Evolutionary conservation across 2,113 vertebrate genomes (phyloP).

Genomic region (Bombycilla garrulus): DNA sequence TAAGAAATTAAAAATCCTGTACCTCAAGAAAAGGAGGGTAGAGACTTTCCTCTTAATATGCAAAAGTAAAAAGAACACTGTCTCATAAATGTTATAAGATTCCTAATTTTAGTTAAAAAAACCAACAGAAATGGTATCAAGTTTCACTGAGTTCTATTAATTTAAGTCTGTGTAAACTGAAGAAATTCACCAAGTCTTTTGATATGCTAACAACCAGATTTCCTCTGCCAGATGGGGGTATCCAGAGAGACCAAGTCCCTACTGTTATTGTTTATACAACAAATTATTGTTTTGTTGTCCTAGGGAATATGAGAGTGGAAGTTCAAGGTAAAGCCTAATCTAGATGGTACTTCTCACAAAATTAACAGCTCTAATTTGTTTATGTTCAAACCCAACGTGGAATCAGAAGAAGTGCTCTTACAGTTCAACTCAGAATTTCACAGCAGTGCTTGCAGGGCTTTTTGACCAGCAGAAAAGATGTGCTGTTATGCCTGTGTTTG

Average conservation of each 20-base stretch:
- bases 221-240: constrained; percentile 58
- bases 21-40: neutral
- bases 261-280: constrained; percentile 69
- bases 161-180: constrained; percentile 20
- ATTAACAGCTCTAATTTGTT: constrained; percentile 50
- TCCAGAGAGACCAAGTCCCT: constrained; percentile 56
- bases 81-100: neutral
- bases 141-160: constrained; percentile 44
- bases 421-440: neutral
- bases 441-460: neutral
- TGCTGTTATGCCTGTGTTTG: neutral
- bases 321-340: constrained; percentile 56
- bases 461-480: neutral
- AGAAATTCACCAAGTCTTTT: constrained; percentile 26
- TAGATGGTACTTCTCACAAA: constrained; percentile 53
- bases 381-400: neutral
- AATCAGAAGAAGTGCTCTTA: neutral
- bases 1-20: neutral
- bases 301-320: constrained; percentile 50
- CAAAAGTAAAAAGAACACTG: neutral
- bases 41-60: neutral
- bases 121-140: neutral
- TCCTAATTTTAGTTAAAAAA: neutral
- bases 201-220: constrained; percentile 62
- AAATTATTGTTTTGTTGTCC: constrained; percentile 69